Base-by-base conservation (phyloP, 2,113 vertebrate genomes). In the Poicephalus gulielmi region DNA sequence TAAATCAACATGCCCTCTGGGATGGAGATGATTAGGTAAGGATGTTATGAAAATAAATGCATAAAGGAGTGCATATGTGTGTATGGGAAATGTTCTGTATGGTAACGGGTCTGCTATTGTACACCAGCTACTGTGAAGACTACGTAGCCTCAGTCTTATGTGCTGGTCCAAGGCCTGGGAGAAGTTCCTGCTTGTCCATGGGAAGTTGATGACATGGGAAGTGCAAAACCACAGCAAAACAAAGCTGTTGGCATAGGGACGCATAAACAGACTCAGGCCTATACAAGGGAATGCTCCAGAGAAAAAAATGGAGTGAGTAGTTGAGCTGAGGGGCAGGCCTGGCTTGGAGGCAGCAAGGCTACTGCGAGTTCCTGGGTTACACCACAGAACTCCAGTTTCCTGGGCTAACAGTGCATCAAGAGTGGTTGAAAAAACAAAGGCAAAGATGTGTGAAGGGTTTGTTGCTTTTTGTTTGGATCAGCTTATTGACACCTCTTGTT, bases 191-290 rank as follows among this genome's bases (percentile, higher is more conserved):
- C 41, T 41, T 90, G 35, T 78, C 79, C 17, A 3, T 55, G 30
- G 64, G 83, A 81, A 90, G 64, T 12, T 86, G 68, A 55, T 59
- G 50, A 81, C 77, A 50, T 60, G 60, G 37, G 46, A 94, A 55
- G 57, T 55, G 35, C 39, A 92, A 59, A 78, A 49, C 39, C 35
- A 25, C 53, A 86, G 49, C 64, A 83, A 90, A 94, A 84, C 55
- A 88, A 83, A 90, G 43, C 43, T 49, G 46, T 91, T 86, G 83
- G 60, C 43, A 17, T 81, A 50, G 83, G n/a, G 28, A 70, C 74
- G 19, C 43, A n/a, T 77, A 49, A 93, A 90, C 59, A 92, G 67
- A 57, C 4, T 44, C 13, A 2, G n/a, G 35, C 41, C 63, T 43
- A 19, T 60, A 62, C n/a, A 77, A 57, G 59, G 76, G 41, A 74